These are phyloP conservation scores for Kryphioiulus occultus DNA, from an alignment of 2,888 invertebrate species.

Conservation along the genomic window DNA sequence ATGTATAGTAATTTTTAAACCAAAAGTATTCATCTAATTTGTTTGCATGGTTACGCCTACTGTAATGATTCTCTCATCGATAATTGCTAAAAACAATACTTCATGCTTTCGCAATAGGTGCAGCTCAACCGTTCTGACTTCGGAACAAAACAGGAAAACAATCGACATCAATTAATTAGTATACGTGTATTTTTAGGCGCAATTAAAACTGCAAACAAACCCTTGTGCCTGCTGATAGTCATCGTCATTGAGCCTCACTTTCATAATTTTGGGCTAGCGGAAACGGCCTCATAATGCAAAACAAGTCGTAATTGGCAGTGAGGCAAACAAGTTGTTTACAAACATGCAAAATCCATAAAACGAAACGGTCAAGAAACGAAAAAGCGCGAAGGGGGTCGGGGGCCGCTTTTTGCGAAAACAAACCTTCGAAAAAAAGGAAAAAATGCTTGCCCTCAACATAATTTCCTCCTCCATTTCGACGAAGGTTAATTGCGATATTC, in stretches of 20 bases:
- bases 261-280: not conserved
- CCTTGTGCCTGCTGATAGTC: not conserved
- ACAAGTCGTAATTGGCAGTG: not conserved
- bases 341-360: not conserved
- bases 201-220: not conserved
- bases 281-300: not conserved
- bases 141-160: not conserved
- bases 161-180: not conserved
- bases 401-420: not conserved
- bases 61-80: not conserved
- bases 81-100: not conserved
- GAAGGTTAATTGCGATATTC: constrained; percentile 41
- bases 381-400: not conserved
- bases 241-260: not conserved
- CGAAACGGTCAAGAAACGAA: not conserved
- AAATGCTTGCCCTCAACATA: not conserved
- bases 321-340: not conserved
- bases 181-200: not conserved
- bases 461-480: not conserved
- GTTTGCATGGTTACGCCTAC: too few species aligned
- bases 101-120: not conserved
- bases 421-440: not conserved
- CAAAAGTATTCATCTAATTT: too few species aligned
- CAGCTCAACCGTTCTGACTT: not conserved
- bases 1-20: too few species aligned